phyloP scores from a whole-genome alignment of 2,888 invertebrate species.

The Drosophila borealis region DNA sequence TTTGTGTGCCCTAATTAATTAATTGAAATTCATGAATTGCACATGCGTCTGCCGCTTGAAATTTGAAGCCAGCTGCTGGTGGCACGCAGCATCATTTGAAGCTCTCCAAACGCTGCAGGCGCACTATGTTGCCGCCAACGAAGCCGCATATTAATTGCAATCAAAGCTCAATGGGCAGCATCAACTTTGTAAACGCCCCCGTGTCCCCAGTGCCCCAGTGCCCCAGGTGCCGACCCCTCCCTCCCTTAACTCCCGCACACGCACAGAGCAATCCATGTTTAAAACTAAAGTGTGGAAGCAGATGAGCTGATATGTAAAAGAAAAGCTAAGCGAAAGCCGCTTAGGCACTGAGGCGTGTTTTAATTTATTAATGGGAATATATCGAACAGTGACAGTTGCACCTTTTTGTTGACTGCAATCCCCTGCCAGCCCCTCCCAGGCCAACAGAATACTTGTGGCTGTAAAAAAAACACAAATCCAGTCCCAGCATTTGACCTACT shows the following conservation, averaged over 20 bases:
- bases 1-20: constrained; percentile 79
- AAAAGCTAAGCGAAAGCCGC: constrained; percentile 67
- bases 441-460: neutral
- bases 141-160: constrained; percentile 72
- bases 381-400: constrained; percentile 47
- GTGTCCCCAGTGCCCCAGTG: neutral
- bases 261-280: constrained; percentile 26
- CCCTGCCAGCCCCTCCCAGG: neutral
- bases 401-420: constrained; percentile 20
- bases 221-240: neutral
- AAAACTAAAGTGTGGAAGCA: constrained; percentile 42
- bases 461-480: constrained; percentile 24
- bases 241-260: neutral
- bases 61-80: constrained; percentile 37
- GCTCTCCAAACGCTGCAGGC: constrained; percentile 13
- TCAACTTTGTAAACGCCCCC: constrained; percentile 3
- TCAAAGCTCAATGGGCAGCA: constrained; percentile 72
- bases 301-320: constrained; percentile 33
- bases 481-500: constrained; percentile 54
- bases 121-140: constrained; percentile 44
- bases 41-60: constrained; percentile 71
- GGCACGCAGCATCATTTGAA: constrained; percentile 13
- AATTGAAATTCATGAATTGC: constrained; percentile 80
- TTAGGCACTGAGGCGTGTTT: constrained; percentile 53
- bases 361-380: constrained; percentile 63